Percentiles rank a stretch among this genome's conserved stretches.
phyloP scores from a whole-genome alignment of 2,797 vertebrate genomes.

The Scolopax rusticola region DNA sequence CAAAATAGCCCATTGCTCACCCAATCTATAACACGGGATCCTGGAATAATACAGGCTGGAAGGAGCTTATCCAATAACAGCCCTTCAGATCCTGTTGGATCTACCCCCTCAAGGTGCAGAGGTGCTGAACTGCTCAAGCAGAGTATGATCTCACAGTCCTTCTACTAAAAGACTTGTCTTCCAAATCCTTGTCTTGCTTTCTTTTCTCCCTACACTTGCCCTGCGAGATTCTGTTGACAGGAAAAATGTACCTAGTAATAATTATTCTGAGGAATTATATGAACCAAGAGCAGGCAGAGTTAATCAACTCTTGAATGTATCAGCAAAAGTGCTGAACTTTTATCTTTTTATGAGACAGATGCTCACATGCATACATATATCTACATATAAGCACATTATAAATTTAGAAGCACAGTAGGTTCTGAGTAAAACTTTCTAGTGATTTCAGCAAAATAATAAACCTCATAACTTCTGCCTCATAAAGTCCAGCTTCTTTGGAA shows the following conservation, averaged over 20 bases:
- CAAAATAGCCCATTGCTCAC: not conserved
- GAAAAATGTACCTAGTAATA: not conserved
- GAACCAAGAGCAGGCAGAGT: not conserved
- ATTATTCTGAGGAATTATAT: not conserved
- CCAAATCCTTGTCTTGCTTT: not conserved
- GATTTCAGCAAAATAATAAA: not conserved
- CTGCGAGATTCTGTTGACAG: not conserved
- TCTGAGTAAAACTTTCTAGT: not conserved
- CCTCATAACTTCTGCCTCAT: not conserved
- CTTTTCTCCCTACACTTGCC: not conserved
- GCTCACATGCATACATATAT: not conserved
- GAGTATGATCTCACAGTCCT: not conserved
- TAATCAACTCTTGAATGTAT: not conserved
- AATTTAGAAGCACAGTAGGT: not conserved
- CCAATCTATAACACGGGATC: fast-evolving
- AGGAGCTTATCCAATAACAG: not conserved
- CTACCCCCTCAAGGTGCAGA: no score
- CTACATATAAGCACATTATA: not conserved
- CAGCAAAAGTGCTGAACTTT: not conserved
- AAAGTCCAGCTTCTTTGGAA: not conserved
- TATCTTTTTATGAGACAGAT: not conserved
- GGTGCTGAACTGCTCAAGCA: not conserved
- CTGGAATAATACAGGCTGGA: not conserved
- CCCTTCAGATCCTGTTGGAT: not conserved
- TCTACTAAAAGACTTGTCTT: not conserved